phyloP scores from a whole-genome alignment of 2,888 invertebrate species.

The Lithophane ornitopus region DNA sequence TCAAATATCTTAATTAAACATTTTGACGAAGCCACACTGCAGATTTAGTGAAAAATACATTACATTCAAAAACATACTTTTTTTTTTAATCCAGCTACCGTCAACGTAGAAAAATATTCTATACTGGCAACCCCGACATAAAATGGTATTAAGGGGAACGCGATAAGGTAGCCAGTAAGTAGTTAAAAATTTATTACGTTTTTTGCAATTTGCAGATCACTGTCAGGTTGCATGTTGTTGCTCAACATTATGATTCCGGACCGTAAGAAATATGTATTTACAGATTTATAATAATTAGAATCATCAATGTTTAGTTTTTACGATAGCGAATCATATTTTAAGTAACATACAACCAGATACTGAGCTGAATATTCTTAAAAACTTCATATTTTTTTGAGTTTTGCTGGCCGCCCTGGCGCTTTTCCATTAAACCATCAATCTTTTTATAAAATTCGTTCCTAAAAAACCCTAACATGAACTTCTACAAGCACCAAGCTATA shows the following conservation, averaged over 20 bases:
- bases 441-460: constrained; percentile 39
- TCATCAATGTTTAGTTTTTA: not conserved
- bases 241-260: not conserved
- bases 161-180: not conserved
- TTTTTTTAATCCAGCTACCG: constrained; percentile 31
- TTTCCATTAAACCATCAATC: constrained; percentile 6
- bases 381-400: not conserved
- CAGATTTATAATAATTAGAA: not conserved
- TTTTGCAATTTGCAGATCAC: not conserved
- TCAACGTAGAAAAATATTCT: constrained; percentile 30
- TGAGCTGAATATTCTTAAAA: not conserved
- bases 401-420: not conserved
- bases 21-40: constrained; percentile 29
- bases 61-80: constrained; percentile 18
- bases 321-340: too few species aligned
- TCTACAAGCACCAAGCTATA: constrained; percentile 79
- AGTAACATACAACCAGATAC: not conserved
- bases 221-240: too few species aligned
- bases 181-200: not conserved
- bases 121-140: constrained; percentile 21
- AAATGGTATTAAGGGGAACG: not conserved
- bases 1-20: constrained; percentile 41
- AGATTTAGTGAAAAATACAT: constrained; percentile 27
- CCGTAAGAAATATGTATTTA: not conserved
- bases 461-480: constrained; percentile 62